Evolutionary conservation across 2,888 invertebrate genomes (phyloP).

Genomic region (Papilio gigon): DNA sequence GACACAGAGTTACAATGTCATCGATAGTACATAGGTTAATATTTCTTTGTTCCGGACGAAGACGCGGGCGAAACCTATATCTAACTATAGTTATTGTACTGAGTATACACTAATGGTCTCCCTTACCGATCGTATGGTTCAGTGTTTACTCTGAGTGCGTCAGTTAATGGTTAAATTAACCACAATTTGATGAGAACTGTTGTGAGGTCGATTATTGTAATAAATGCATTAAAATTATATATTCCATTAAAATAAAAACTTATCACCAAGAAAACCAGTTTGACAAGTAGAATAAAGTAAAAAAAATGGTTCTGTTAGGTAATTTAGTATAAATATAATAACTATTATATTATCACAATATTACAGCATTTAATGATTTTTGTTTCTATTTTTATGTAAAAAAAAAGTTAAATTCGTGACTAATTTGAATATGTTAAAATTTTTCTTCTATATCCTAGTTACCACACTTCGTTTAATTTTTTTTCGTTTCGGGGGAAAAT

Average conservation of each 20-base stretch:
- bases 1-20: too few relatives aligned
- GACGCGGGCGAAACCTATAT: too few relatives aligned
- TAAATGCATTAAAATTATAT: background rate
- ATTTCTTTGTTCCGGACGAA: too few relatives aligned
- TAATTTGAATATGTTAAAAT: background rate
- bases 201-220: background rate
- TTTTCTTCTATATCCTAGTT: too few relatives aligned
- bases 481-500: too few relatives aligned
- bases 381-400: background rate
- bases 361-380: background rate
- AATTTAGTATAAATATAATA: background rate
- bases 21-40: too few relatives aligned
- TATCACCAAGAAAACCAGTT: conserved; percentile 2
- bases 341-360: background rate
- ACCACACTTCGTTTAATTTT: too few relatives aligned
- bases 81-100: too few relatives aligned
- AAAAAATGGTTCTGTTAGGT: background rate
- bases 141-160: too few relatives aligned
- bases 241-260: background rate
- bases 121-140: too few relatives aligned
- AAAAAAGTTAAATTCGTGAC: background rate
- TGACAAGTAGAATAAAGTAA: background rate
- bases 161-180: background rate
- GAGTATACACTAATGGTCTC: too few relatives aligned
- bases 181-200: background rate